phyloP scores from a whole-genome alignment of 2,797 vertebrate genomes.

The Pantherophis vulpinus region DNA sequence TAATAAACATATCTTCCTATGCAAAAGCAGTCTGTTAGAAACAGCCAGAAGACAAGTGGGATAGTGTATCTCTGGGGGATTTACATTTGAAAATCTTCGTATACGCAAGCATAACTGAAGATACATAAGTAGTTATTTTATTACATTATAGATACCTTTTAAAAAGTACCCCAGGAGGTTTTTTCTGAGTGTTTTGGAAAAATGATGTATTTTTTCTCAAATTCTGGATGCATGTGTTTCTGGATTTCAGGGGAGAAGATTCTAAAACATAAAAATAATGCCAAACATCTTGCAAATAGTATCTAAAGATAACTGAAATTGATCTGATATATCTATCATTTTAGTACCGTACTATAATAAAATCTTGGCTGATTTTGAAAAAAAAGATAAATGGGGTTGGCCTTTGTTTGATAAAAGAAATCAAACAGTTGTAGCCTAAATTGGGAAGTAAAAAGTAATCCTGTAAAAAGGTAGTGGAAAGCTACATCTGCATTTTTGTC shows the following conservation, averaged over 20 bases:
- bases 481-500: neutral
- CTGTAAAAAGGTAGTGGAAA: neutral
- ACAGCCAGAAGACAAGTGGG: neutral
- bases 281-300: conserved; percentile 2
- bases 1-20: neutral
- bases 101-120: neutral
- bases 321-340: conserved; percentile 6
- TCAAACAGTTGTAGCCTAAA: neutral
- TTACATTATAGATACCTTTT: conserved; percentile 46
- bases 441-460: neutral
- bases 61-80: neutral
- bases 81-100: neutral
- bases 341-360: neutral
- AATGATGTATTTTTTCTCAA: conserved; percentile 31
- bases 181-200: conserved; percentile 48
- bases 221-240: conserved; percentile 48
- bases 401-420: neutral
- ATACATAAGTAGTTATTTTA: neutral
- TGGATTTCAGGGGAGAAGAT: conserved; percentile 50
- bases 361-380: neutral
- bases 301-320: conserved; percentile 4
- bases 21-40: neutral
- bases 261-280: conserved; percentile 49
- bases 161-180: conserved; percentile 45
- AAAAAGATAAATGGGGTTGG: neutral